Evolutionary conservation across 2,888 invertebrate species (phyloP), one percentile per base, ranked within the genome.

Genomic region (Bugula neritina): DNA sequence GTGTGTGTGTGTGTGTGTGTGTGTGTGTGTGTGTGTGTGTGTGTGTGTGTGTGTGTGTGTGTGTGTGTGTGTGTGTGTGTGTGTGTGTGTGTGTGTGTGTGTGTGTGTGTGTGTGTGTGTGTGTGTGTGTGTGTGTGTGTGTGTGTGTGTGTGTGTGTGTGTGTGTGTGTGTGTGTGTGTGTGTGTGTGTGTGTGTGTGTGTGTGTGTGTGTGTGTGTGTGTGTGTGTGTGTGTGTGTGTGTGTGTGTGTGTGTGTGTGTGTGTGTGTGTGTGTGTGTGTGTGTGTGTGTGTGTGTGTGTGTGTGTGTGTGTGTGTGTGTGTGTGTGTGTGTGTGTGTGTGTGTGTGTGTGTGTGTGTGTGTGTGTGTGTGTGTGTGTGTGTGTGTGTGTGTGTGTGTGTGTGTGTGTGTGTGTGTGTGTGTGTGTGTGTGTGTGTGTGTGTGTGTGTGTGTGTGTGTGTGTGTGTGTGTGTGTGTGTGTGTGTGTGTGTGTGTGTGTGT

Each of bases 361-460:
- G 5, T 73, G 29, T 35, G 73, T 72, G 0, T 74, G 75, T 71
- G 75, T 74, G 5, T 55, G 23, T 17, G 72, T n/a, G 0, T 73
- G 3, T 1, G 72, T 63, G 31, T 74, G 29, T 10, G 43, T 72
- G 34, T 75, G 71, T 1, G 72, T 63, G 31, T 74, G 29, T 25
- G 63, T 27, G 27, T 58, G 63, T 25, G 63, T 27, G 27, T 58
- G 63, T 25, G 63, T 27, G 63, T 58, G 63, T 58, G 63, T 27
- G 23, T 58, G 63, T 27, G 63, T 27, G 27, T 58, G 63, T 27
- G 63, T 27, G 23, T 58, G 63, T 27, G 27, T 58, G 27, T 27
- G 63, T 58, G 63, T 58, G 27, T 58, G 63, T 35, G 27, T 35
- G 35, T 34, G 21, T 34, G 35, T 34, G 69, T 69, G 69, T 69